phyloP scores from a whole-genome alignment of 2,113 vertebrate species.

The Centropristis striata region DNA sequence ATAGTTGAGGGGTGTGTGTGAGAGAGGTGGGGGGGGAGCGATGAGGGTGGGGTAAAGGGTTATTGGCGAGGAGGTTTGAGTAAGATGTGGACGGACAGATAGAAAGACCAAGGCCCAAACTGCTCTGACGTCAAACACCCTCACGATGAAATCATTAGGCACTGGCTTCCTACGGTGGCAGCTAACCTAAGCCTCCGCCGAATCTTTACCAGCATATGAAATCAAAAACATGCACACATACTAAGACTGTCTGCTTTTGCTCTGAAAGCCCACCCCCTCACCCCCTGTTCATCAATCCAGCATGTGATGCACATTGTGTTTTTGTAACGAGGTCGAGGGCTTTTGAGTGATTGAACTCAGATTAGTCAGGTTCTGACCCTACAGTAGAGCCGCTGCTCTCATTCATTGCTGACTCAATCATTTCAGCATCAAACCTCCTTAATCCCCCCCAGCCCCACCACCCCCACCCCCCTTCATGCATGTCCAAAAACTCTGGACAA shows the following conservation, averaged over 20 bases:
- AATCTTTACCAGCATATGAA: neutral
- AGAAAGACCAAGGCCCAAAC: constrained; percentile 36
- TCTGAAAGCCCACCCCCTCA: neutral
- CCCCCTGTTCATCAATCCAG: constrained; percentile 3
- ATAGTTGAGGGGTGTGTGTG: constrained; percentile 53
- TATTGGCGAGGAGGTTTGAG: constrained; percentile 55
- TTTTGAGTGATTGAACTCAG: constrained; percentile 62
- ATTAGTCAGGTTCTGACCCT: constrained; percentile 66
- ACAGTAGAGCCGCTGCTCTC: constrained; percentile 47
- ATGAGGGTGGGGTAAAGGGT: constrained; percentile 41
- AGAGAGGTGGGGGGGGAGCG: constrained; percentile 14
- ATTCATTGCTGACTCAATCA: constrained; percentile 62
- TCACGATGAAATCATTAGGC: neutral
- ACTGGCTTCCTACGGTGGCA: constrained; percentile 4
- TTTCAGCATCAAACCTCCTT: constrained; percentile 60
- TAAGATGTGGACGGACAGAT: constrained; percentile 45
- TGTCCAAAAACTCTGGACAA: constrained; percentile 78
- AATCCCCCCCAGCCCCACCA: constrained; percentile 46
- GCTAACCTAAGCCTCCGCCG: constrained; percentile 12
- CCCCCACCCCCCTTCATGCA: constrained; percentile 38
- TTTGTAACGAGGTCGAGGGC: constrained; percentile 39
- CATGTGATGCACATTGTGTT: constrained; percentile 47
- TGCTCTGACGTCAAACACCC: constrained; percentile 15
- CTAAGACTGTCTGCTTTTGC: neutral
- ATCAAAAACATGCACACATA: constrained; percentile 5